phyloP scores from a whole-genome alignment of 2,888 invertebrate species.

The Tenthredo amoena region DNA sequence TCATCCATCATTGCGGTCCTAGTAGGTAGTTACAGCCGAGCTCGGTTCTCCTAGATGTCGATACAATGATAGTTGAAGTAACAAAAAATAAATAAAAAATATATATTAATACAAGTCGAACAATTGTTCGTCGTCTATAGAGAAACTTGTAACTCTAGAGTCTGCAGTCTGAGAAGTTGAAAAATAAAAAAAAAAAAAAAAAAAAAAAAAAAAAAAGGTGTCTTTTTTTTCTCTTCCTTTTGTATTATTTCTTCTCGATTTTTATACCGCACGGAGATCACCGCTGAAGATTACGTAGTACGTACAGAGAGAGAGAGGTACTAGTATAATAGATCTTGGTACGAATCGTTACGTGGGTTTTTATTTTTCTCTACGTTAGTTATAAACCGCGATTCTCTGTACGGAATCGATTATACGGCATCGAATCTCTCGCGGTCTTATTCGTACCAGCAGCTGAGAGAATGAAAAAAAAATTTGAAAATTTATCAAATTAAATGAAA shows the following conservation, averaged over 20 bases:
- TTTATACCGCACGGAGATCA: neutral
- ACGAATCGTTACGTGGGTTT: too few relatives aligned
- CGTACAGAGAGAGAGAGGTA: too few relatives aligned
- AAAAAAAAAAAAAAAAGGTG: neutral
- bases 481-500: neutral
- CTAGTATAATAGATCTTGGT: too few relatives aligned
- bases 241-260: neutral
- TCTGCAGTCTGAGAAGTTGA: neutral
- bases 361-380: neutral
- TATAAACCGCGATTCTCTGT: neutral
- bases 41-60: neutral
- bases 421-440: constrained; percentile 24
- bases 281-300: neutral
- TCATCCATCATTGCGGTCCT: constrained; percentile 17
- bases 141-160: constrained; percentile 12
- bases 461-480: neutral
- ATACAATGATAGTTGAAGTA: neutral
- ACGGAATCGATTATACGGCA: neutral
- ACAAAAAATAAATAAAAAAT: neutral
- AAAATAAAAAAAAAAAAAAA: too few relatives aligned
- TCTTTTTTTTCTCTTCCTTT: neutral
- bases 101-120: neutral
- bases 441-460: too few relatives aligned
- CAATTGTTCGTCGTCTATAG: neutral
- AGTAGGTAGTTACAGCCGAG: neutral